Evolutionary conservation across 2,888 invertebrate genomes (phyloP), one percentile per base, ranked within the genome.

Genomic region (Brachyptera risi): DNA sequence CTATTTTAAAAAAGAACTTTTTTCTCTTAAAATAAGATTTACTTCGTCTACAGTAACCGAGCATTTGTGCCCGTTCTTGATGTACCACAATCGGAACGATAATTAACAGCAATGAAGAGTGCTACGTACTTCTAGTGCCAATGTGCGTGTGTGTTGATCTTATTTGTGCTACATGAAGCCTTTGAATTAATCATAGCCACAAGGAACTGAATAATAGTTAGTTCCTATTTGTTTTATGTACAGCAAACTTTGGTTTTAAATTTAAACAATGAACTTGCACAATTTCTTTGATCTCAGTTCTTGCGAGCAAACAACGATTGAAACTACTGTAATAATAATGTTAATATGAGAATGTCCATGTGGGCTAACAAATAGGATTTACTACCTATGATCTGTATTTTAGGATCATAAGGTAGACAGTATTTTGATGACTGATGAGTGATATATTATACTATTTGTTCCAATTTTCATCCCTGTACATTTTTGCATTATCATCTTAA

Each of bases 221-320:
- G 71, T 70, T 71, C 70, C 70, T 68, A 69, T 65, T 23, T 58
- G 61, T 61, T 50, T 51, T 62, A 49, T 63, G 59, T 60, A 61
- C 50, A 50, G 58, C 58, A 47, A n/a, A 47, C 35, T 60, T 58
- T 54, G 59, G 62, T 59, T 62, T 42, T 58, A 56, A 21, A 56
- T 57, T 56, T 51, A 57, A 62, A 70, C 68, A 68, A 69, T 65
- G 69, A 65, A 68, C 69, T 68, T 68, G 58, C 67, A 68, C 72
- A 71, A 69, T 73, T 74, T 74, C 72, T 72, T 74, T 74, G 75
- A 75, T 75, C 75, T 74, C 75, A 75, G 71, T 71, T 70, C 69
- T 71, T 70, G 71, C 71, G 71, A 71, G 71, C 69, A 72, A 70
- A 73, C 73, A 73, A 73, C 73, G 73, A 73, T 70, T 72, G n/a